phyloP scores from a whole-genome alignment of 2,797 vertebrate genomes.

The Notoglanidium macrostoma region DNA sequence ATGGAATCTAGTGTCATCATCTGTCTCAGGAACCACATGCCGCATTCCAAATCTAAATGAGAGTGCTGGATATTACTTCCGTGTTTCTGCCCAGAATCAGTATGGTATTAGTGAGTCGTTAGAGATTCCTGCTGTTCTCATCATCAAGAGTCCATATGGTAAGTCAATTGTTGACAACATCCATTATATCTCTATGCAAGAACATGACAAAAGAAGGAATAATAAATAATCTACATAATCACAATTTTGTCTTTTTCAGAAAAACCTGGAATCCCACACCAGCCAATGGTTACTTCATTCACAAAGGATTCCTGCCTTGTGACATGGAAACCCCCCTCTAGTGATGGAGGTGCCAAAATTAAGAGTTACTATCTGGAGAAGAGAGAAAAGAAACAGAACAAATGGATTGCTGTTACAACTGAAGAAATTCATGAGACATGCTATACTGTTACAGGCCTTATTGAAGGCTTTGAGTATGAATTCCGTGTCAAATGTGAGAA shows the following conservation, averaged over 20 bases:
- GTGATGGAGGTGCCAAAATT: conserved; percentile 95
- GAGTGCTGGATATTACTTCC: conserved; percentile 97
- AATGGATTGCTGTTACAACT: conserved; percentile 93
- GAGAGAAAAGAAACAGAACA: conserved; percentile 98
- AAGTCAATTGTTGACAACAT: conserved; percentile 58
- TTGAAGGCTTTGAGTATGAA: conserved; percentile 97
- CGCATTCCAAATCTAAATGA: conserved; percentile 91
- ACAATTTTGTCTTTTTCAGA: conserved; percentile 71
- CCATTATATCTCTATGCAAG: not conserved
- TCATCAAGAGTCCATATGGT: conserved; percentile 96
- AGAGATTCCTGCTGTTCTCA: conserved; percentile 88
- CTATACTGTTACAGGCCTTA: conserved; percentile 85
- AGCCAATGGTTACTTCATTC: conserved; percentile 84
- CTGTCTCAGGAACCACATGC: conserved; percentile 89
- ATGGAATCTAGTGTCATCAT: conserved; percentile 95
- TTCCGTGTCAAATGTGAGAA: conserved; percentile 99
- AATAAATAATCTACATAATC: not conserved
- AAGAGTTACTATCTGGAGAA: conserved; percentile 94
- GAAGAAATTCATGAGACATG: conserved; percentile 88
- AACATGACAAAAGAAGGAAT: not conserved
- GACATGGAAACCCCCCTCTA: conserved; percentile 92
- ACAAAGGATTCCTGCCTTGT: conserved; percentile 92
- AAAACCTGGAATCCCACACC: conserved; percentile 90
- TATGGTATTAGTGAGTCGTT: conserved; percentile 93
- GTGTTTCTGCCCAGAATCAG: conserved; percentile 95